These are phyloP conservation scores for Schizopygopsis malacanthus DNA, from an alignment of 2,797 vertebrate genomes.

Conservation along the genomic window DNA sequence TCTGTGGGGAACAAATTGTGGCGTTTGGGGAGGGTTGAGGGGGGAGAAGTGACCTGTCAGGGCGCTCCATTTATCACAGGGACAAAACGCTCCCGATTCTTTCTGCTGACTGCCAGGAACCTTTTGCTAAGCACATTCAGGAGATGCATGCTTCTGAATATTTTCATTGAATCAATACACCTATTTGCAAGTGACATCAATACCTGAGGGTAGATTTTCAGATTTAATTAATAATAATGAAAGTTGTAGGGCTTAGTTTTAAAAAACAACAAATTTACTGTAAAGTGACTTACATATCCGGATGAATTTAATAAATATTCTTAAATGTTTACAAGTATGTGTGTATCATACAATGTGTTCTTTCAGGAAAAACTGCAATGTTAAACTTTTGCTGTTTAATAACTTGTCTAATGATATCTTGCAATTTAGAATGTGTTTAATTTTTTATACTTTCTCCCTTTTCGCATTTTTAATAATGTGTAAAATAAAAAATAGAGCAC, in stretches of 20 bases:
- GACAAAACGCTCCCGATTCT: conserved; percentile 88
- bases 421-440: too few species aligned
- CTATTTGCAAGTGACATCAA: conserved; percentile 65
- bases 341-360: too few species aligned
- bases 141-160: conserved; percentile 77
- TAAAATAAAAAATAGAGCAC: background rate
- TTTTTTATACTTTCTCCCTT: too few species aligned
- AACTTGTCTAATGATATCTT: too few species aligned
- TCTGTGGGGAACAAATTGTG: conserved; percentile 89
- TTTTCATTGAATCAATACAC: conserved; percentile 78
- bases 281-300: background rate
- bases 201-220: conserved; percentile 16
- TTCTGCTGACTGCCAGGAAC: conserved; percentile 84
- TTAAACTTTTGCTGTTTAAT: too few species aligned
- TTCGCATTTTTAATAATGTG: too few species aligned
- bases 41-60: conserved; percentile 88
- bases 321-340: too few species aligned
- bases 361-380: too few species aligned
- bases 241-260: background rate
- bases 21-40: conserved; percentile 77
- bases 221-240: background rate
- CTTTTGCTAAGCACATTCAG: conserved; percentile 87
- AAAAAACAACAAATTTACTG: background rate
- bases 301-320: background rate
- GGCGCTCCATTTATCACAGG: conserved; percentile 88